Percentiles rank a stretch among this genome's conserved stretches.
These are phyloP conservation scores for Adineta ricciae DNA, from an alignment of 2,888 invertebrate genomes.

Conservation along the genomic window DNA sequence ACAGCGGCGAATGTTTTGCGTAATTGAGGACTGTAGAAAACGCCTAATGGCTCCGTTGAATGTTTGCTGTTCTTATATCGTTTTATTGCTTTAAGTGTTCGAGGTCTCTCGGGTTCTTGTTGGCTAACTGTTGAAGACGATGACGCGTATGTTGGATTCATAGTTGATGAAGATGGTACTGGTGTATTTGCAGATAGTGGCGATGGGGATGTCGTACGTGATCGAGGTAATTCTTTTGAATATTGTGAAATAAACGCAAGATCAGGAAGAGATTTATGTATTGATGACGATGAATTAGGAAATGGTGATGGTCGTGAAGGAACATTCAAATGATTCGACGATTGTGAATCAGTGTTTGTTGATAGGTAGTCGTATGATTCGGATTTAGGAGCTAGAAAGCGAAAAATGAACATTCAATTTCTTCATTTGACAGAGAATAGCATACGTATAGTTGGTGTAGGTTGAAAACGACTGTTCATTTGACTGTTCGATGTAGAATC, in stretches of 20 bases:
- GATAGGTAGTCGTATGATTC: neutral
- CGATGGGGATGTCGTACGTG: neutral
- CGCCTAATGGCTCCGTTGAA: neutral
- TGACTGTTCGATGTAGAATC: neutral
- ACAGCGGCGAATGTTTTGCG: conserved; percentile 16
- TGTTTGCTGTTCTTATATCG: conserved; percentile 20
- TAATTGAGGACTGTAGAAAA: conserved; percentile 15
- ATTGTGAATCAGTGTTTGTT: neutral
- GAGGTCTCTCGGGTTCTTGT: conserved; percentile 4
- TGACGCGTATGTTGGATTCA: neutral
- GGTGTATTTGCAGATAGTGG: neutral
- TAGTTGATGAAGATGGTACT: neutral
- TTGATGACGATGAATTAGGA: neutral
- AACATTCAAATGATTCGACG: neutral
- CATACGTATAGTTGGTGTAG: neutral
- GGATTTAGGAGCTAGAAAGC: neutral
- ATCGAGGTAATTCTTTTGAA: conserved; percentile 11
- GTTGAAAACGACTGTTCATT: neutral
- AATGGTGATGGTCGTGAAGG: neutral
- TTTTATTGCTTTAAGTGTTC: conserved; percentile 19
- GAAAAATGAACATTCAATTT: neutral
- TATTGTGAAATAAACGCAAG: conserved; percentile 16
- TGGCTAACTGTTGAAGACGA: neutral
- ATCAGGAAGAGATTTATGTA: conserved; percentile 13
- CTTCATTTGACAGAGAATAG: neutral